Evolutionary conservation across 2,797 vertebrate species (phyloP).

Genomic region (Simalia tracyae): DNA sequence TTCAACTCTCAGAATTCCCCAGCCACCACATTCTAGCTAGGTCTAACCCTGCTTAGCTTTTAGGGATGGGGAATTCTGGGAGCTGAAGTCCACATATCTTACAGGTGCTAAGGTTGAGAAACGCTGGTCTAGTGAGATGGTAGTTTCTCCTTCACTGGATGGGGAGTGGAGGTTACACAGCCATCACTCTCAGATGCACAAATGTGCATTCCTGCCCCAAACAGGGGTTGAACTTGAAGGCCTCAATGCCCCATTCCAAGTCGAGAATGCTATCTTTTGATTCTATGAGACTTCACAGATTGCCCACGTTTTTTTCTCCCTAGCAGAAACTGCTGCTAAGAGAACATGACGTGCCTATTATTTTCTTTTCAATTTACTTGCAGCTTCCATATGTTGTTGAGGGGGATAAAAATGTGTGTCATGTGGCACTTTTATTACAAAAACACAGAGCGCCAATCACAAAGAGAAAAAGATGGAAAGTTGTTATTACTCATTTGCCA

Average conservation of each 20-base stretch:
- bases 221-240: background rate
- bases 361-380: background rate
- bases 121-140: too few species aligned
- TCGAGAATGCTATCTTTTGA: background rate
- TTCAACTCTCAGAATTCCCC: too few species aligned
- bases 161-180: too few species aligned
- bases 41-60: too few species aligned
- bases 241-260: background rate
- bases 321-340: background rate
- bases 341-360: too few species aligned
- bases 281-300: background rate
- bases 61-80: background rate
- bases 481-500: background rate
- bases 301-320: background rate
- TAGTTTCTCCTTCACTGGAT: too few species aligned
- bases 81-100: too few species aligned
- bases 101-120: too few species aligned
- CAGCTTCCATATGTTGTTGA: background rate
- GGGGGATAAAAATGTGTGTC: background rate
- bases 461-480: background rate
- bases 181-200: background rate
- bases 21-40: too few species aligned
- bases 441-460: background rate
- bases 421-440: background rate
- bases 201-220: background rate